Conservation (phyloP, 2,113 vertebrate genomes). For the Otocyon megalotis region DNA sequence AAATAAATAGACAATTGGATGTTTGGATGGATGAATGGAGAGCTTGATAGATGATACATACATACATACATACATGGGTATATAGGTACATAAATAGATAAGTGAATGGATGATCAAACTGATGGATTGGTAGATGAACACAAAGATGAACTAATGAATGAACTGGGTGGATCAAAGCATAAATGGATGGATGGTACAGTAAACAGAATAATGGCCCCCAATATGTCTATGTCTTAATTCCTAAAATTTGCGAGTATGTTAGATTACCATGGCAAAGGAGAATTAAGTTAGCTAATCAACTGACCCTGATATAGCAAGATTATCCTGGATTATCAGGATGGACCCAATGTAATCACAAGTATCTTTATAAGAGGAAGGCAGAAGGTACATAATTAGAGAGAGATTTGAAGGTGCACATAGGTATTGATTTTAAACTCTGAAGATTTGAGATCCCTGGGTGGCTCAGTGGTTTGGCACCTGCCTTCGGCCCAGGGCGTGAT, state of each 20-base stretch:
- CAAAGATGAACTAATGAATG: neutral
- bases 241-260: neutral
- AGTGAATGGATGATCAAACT: neutral
- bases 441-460: neutral
- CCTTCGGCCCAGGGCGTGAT: too few species aligned
- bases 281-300: constrained; percentile 19
- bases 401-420: neutral
- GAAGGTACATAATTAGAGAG: neutral
- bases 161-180: neutral
- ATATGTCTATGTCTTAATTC: constrained; percentile 13
- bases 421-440: neutral
- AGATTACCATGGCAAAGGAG: neutral
- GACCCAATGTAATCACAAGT: neutral
- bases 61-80: neutral
- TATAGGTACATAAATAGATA: neutral
- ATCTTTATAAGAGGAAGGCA: neutral
- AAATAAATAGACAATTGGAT: neutral
- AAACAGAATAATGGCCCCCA: neutral
- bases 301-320: neutral
- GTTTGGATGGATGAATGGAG: neutral
- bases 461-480: too few species aligned
- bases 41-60: neutral
- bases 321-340: neutral
- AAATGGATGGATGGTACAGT: neutral
- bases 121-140: neutral